A percentile compares a stretch with the other conserved stretches of the same genome.
These are phyloP conservation scores for Heterocephalus glaber DNA, from an alignment of 2,113 vertebrate species.

Conservation along the genomic window DNA sequence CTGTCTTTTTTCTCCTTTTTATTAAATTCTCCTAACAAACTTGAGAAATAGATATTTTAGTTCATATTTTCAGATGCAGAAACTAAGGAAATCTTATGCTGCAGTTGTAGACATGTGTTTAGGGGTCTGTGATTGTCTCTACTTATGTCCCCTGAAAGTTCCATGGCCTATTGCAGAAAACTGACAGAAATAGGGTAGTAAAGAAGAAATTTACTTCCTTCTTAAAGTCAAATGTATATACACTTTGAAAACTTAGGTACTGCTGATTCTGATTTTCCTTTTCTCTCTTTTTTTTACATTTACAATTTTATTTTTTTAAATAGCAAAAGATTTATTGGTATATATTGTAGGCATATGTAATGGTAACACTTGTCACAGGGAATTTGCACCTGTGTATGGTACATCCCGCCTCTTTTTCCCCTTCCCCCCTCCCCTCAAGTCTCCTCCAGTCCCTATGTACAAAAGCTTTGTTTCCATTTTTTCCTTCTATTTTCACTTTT, in stretches of 20 bases:
- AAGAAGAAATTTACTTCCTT: not conserved
- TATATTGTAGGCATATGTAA: too few relatives aligned
- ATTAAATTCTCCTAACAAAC: not conserved
- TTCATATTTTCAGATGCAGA: conserved; percentile 1
- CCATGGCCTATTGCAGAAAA: not conserved
- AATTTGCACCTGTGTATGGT: too few relatives aligned
- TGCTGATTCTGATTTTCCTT: not conserved
- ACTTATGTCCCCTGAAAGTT: too few relatives aligned
- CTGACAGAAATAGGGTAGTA: not conserved
- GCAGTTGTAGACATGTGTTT: not conserved
- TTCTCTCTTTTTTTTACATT: not conserved
- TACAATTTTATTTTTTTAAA: too few relatives aligned
- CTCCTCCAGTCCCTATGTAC: too few relatives aligned
- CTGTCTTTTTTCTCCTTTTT: not conserved
- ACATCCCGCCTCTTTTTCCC: too few relatives aligned
- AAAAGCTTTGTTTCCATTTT: too few relatives aligned
- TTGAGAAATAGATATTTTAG: not conserved
- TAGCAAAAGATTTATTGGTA: too few relatives aligned
- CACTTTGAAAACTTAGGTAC: not conserved
- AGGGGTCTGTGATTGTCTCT: not conserved
- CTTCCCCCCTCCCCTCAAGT: too few relatives aligned
- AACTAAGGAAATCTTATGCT: not conserved
- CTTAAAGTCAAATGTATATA: not conserved
- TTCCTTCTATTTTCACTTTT: too few relatives aligned
- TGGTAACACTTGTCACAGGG: too few relatives aligned